Percentiles rank a stretch among this genome's conserved stretches.
Evolutionary conservation across 2,113 vertebrate species (phyloP).

Genomic region (Sinocyclocheilus grahami): DNA sequence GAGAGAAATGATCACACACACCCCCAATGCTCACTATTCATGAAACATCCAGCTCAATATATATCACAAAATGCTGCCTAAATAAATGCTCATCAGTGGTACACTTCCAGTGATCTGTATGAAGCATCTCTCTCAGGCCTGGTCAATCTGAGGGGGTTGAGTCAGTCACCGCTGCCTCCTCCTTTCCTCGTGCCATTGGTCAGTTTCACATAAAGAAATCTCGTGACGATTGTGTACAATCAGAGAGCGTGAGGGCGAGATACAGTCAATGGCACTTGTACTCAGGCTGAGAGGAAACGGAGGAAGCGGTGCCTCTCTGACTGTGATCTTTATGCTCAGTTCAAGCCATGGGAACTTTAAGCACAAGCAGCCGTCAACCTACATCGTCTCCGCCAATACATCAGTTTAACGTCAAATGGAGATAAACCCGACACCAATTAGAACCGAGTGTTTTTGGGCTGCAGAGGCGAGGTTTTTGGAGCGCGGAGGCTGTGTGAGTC

Average conservation of each 20-base stretch:
- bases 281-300: background rate
- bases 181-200: slow-evolving; percentile 55
- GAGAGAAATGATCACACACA: background rate
- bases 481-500: background rate
- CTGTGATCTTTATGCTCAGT: background rate
- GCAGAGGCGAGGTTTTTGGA: background rate
- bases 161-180: slow-evolving; percentile 34
- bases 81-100: background rate
- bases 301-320: background rate
- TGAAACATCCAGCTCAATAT: background rate
- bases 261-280: background rate
- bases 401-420: background rate
- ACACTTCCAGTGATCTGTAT: background rate
- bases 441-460: background rate
- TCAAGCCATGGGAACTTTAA: background rate
- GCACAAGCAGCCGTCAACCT: background rate
- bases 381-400: background rate
- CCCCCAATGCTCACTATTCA: background rate
- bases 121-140: slow-evolving; percentile 3
- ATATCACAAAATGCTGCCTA: background rate
- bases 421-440: background rate
- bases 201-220: slow-evolving; percentile 46
- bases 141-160: slow-evolving; percentile 30
- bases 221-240: slow-evolving; percentile 32
- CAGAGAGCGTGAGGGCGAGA: slow-evolving; percentile 10